These are phyloP conservation scores for Sylvilagus floridanus DNA, from an alignment of 2,797 vertebrate species.

Conservation along the genomic window DNA sequence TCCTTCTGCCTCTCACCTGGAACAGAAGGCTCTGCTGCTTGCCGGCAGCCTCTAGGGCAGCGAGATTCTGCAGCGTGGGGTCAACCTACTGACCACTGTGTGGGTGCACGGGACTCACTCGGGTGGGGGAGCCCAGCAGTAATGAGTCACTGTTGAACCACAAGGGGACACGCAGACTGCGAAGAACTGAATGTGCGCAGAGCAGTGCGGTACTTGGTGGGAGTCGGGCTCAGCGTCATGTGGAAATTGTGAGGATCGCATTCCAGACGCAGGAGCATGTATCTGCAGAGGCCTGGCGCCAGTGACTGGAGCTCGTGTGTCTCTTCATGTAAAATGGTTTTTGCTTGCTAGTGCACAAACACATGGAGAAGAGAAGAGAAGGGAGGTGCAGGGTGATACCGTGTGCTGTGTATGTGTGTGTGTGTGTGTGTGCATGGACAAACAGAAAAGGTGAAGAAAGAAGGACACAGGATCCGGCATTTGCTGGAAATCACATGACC, in stretches of 20 bases:
- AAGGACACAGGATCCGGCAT: neutral
- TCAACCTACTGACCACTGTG: neutral
- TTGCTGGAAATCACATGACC: slow-evolving; percentile 4
- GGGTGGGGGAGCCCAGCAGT: neutral
- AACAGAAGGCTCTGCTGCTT: neutral
- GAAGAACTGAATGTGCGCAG: neutral
- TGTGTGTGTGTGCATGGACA: too few relatives aligned
- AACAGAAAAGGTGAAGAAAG: too few relatives aligned
- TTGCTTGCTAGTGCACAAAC: neutral
- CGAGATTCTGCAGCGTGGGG: neutral
- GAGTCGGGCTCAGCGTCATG: neutral
- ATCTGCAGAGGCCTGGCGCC: neutral
- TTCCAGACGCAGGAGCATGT: neutral
- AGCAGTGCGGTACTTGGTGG: neutral
- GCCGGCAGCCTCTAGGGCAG: rapidly evolving
- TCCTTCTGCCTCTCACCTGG: neutral
- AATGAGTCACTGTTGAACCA: neutral
- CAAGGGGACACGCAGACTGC: too few relatives aligned
- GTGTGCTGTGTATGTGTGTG: neutral
- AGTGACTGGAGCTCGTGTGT: neutral
- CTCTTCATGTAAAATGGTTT: neutral
- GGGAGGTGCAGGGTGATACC: neutral
- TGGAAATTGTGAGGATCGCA: neutral
- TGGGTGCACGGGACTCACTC: neutral
- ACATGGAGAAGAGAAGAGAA: slow-evolving; percentile 14